These are phyloP conservation scores for Calyptommatus sinebrachiatus DNA, from an alignment of 2,113 vertebrate genomes.

Conservation along the genomic window DNA sequence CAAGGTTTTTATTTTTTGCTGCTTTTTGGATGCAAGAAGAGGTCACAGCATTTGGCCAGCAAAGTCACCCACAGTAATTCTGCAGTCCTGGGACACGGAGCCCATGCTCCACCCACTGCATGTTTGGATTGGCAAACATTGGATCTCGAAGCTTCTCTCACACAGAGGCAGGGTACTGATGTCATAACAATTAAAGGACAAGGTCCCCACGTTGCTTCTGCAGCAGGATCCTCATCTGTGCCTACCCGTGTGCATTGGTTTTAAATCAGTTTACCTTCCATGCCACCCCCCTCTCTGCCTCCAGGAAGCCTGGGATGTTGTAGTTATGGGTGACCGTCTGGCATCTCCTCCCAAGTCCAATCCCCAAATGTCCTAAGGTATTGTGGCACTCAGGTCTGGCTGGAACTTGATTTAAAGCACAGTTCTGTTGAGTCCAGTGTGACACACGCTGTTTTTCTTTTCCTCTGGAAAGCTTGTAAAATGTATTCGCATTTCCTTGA, in stretches of 20 bases:
- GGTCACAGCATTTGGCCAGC: not conserved
- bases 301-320: constrained; percentile 8
- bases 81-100: not conserved
- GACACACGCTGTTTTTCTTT: not conserved
- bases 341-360: no score
- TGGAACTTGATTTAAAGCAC: not conserved
- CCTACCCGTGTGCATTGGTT: constrained; percentile 7
- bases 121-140: not conserved
- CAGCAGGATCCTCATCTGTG: not conserved
- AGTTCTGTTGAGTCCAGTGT: not conserved
- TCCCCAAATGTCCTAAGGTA: not conserved
- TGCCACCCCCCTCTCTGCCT: not conserved
- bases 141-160: not conserved
- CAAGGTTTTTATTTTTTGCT: not conserved
- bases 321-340: not conserved
- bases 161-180: not conserved
- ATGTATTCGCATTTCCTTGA: not conserved
- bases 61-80: not conserved
- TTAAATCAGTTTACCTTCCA: not conserved
- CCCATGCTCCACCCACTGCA: not conserved
- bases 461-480: not conserved
- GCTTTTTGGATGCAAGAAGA: not conserved
- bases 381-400: accelerated
- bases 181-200: constrained; percentile 9
- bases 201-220: not conserved